Conservation (phyloP, 30 jellyfish, hydroid and myxozoan species). For the Mastigias papua region DNA sequence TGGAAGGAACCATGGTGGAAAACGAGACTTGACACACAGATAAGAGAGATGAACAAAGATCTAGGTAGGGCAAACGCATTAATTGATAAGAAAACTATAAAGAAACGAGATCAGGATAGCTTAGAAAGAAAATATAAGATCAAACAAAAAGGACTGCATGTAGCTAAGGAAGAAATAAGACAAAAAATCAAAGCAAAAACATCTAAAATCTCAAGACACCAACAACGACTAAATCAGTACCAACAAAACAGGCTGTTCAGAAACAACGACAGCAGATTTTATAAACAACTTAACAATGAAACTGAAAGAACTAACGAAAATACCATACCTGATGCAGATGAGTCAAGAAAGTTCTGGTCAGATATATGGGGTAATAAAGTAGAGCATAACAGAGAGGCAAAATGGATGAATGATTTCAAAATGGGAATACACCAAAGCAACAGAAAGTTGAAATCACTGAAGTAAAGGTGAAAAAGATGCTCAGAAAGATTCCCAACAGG, state of each 20-base stretch:
- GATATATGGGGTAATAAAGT: conserved; percentile 20
- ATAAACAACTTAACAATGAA: no score
- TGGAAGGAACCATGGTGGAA: conserved; percentile 52
- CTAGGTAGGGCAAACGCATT: conserved; percentile 30
- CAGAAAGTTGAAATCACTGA: background rate
- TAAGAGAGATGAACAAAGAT: conserved; percentile 25
- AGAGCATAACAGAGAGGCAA: conserved; percentile 28
- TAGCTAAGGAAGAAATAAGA: conserved; percentile 2
- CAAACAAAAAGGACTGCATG: conserved; percentile 11
- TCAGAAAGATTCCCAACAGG: background rate
- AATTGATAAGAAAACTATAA: conserved; percentile 4
- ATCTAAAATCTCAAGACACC: conserved; percentile 6
- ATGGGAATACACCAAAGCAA: background rate
- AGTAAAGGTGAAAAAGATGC: background rate
- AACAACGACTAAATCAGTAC: background rate
- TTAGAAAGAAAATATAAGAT: conserved; percentile 13
- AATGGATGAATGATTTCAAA: conserved; percentile 29
- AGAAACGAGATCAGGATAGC: conserved; percentile 16
- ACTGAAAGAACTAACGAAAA: conserved; percentile 18
- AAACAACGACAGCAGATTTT: no score
- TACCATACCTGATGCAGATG: background rate
- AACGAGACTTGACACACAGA: conserved; percentile 1
- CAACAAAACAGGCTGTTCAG: no score
- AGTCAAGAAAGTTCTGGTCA: background rate
- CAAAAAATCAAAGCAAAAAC: conserved; percentile 19